Base-by-base conservation (phyloP, 1,140 invertebrate species). In the Berghia stephanieae region DNA sequence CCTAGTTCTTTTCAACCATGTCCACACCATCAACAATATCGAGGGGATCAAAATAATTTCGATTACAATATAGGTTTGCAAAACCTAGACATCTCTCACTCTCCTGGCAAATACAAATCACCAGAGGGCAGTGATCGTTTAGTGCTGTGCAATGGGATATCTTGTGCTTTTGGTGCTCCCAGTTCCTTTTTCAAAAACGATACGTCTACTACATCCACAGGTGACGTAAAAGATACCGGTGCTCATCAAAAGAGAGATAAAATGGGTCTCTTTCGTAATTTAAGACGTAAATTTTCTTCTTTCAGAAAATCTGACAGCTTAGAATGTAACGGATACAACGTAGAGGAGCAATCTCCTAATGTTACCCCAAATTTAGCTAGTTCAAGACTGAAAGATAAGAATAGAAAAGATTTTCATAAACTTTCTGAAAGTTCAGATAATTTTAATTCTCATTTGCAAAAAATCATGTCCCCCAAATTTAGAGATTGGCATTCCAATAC, bases 351-450 rank as follows among this genome's bases (percentile, higher is more conserved):
- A 6, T 76, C 63, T 36, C 60, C 38, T 38, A 76, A 68, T 76
- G 52, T 76, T 42, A 76, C 57, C 3, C 55, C 57, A 4, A 73
- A 73, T 40, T 36, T 73, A 27, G 40, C 24, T 21, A 60, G 57
- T 21, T 63, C 52, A 42, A 40, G 72, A 43, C 44, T 75, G 63
- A 75, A 75, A 38, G 72, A 63, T 13, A 60, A 44, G 44, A 75
- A 44, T 44, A 24, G 27, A 36, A 52, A 13, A 34, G 55, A 1
- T 73, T 80, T 34, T 83, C 82, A 70, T 83, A 84, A 68, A 75
- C 78, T n/a, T 44, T 86, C 85, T 55, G 82, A 82, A 66, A 86
- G 84, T 69, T 82, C 82, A 79, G 84, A 85, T 78, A 85, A 82
- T 74, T 74, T 86, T 70, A 85, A 83, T 73, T 72, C 82, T 18